Evolutionary conservation across 2,888 invertebrate species (phyloP).

Genomic region (Yponomeuta evonymella): DNA sequence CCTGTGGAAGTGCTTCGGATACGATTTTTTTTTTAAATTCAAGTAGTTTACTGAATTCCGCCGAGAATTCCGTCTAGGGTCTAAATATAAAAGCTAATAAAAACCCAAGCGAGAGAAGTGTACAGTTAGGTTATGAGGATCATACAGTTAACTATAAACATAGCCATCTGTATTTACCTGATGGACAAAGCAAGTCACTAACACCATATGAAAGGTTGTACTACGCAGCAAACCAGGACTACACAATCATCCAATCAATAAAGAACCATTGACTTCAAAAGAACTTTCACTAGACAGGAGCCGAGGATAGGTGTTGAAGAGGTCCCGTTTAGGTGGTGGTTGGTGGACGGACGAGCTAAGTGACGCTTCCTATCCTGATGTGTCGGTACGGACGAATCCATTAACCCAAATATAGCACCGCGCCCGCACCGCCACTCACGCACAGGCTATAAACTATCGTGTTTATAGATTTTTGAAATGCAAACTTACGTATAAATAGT

Average conservation of each 20-base stretch:
- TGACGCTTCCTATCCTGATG: constrained; percentile 68
- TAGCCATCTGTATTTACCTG: not conserved
- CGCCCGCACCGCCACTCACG: constrained; percentile 56
- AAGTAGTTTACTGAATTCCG: constrained; percentile 37
- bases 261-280: not conserved
- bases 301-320: not conserved
- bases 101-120: constrained; percentile 34
- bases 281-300: constrained; percentile 2
- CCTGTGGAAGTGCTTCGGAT: too few species aligned
- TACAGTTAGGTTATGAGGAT: constrained; percentile 26
- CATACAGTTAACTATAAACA: constrained; percentile 15
- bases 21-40: too few species aligned
- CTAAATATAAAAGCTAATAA: constrained; percentile 56
- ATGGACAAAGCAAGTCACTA: not conserved
- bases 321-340: constrained; percentile 11
- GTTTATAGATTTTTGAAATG: constrained; percentile 6
- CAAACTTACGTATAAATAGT: not conserved
- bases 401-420: constrained; percentile 75
- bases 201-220: not conserved
- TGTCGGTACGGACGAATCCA: constrained; percentile 70
- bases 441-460: constrained; percentile 27
- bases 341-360: constrained; percentile 38
- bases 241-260: not conserved
- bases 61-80: constrained; percentile 35
- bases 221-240: not conserved